Base-by-base conservation (phyloP, 2,113 vertebrate genomes). In the Gallinago media region DNA sequence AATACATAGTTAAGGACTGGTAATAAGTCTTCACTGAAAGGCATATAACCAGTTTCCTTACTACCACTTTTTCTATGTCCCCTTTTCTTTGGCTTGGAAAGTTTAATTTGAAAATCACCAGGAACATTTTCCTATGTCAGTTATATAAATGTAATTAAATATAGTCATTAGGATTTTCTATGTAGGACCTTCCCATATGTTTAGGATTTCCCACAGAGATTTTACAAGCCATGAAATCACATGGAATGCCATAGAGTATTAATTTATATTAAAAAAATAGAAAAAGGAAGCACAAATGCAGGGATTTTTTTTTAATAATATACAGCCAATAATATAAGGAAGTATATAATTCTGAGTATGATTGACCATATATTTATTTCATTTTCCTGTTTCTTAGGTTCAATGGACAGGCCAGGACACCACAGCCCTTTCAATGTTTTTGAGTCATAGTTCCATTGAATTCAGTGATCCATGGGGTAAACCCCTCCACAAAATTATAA, bases 201-300 rank as follows among this genome's bases (percentile, higher is more conserved):
- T 96, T 81, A 94, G 22, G 73, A 78, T 84, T 94, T 94, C 68
- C 32, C 66, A 26, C 19, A 34, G 36, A 80, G 58, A 76, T 80
- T 94, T 95, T 77, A 84, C 46, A 84, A 94, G 82, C 16, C 59
- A 80, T 38, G 68, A 94, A 81, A 87, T 81, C 8, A 36, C 31
- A 72, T 29, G 21, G 26, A 72, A 68, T 58, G 25, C 19, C 23
- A 68, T 19, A 73, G 13, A 34, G 4, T 66, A 58, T 58, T 61
- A 23, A 58, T 73, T 89, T 76, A 12, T 81, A n/a, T 46, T 34
- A 16, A 38, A 68, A 63, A 63, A 70, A 29, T 6, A 42, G 32
- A 18, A 72, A 67, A 85, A 75, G 6, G 16, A 85, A 92, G 34
- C 66, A 68, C 19, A 72, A 76, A 29, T 63, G 36, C 7, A 18